Evolutionary conservation across 2,888 invertebrate species (phyloP), one percentile per base, ranked within the genome.

Genomic region (Chrysomela aeneicollis): DNA sequence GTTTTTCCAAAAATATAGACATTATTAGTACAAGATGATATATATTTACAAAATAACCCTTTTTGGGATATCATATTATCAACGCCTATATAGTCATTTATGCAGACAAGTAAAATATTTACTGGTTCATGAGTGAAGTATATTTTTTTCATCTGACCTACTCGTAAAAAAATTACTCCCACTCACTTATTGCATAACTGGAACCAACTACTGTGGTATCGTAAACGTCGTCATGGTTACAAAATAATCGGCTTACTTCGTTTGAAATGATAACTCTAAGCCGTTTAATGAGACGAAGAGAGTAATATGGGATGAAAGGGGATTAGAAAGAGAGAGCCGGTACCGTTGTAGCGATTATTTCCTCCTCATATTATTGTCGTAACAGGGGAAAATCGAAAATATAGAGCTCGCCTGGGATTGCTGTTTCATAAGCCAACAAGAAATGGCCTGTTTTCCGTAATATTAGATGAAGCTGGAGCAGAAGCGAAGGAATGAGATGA

Each of bases 221-320:
- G 59, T 57, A 66, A 63, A 69, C 69, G 76, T 76, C 59, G 72
- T 73, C 73, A 75, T 76, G 73, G 76, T 64, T 72, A 76, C 77
- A 71, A 71, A 69, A 72, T 79, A 82, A 82, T 80, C 81, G 77
- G 80, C 81, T 82, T 81, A 81, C 72, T 69, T 70, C 77, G 77
- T 78, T 80, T 77, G 77, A 78, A 77, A 76, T 77, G 79, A 81
- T 81, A 78, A 77, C 76, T 71, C 73, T 77, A 80, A 81, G 79
- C 79, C 75, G 76, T 78, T 80, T 81, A 81, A 80, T 80, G 79
- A 75, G 72, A 74, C 70, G 63, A 69, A 62, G 70, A 71, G 63
- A 64, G 69, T 59, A 66, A 70, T 69, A 71, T 63, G 63, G 52
- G 54, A 66, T 64, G 65, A 68, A 69, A 69, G 66, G 61, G 64